Evolutionary conservation across 92 coral and sea anemone species (phyloP), one percentile per base, ranked within the genome.

Genomic region (Phenganax subtilis): DNA sequence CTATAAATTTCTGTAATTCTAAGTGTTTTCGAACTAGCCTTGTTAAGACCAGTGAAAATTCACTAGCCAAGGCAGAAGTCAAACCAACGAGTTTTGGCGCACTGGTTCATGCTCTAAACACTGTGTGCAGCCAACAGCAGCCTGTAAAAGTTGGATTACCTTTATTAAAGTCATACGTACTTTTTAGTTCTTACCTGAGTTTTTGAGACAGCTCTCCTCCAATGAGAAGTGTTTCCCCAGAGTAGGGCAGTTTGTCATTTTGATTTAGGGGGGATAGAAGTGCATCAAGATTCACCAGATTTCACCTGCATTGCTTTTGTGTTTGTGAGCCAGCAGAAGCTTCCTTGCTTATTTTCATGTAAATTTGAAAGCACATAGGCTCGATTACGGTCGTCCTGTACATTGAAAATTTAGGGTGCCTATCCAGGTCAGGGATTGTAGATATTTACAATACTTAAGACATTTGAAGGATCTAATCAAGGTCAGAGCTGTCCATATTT

Each of bases 331-430:
- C 97, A 93, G 51, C 81, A 83, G 65, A 84, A 93, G 37, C 85
- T 88, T 69, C 91, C 89, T 29, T 57, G 72, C 0, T 84, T 86
- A 17, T 81, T 79, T 66, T 57, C 85, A 8, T 86, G 81, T 27
- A 93, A 96, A 73, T 89, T 91, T 44, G 96, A 89, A 10, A 93
- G 89, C 85, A 93, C 85, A 81, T 91, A 91, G 63, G 89, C 89
- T 74, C 97, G 86, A 47, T 88, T 47, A 57, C 85, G 84, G 56
- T 37, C 54, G 11, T 28, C 10, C 73, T 93, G 82, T 3, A 81
- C 54, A 17, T 12, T 11, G 16, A 70, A 72, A 84, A 54, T 44
- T 57, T 51, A 0, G 75, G 12, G 30, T 10, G 37, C 12, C 37
- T 31, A 68, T 29, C 16, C 3, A 14, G 25, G 65, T 59, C 16